A percentile compares a stretch with the other conserved stretches of the same genome.
These are phyloP conservation scores for Leptothorax acervorum DNA, from an alignment of 2,888 invertebrate genomes.

Conservation along the genomic window DNA sequence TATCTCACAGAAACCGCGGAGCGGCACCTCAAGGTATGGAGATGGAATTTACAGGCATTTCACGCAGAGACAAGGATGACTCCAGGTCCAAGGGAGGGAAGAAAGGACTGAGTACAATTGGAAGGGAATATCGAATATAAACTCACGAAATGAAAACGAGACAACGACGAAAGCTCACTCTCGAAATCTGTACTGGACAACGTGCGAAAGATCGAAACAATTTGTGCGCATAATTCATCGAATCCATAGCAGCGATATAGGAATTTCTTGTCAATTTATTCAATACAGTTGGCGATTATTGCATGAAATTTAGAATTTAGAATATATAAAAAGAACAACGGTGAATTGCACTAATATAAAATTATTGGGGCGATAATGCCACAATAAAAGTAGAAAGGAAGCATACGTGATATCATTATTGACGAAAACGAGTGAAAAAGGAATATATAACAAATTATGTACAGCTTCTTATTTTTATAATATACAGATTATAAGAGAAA, in stretches of 20 bases:
- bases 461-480: not conserved
- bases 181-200: conserved; percentile 4
- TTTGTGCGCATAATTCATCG: conserved; percentile 33
- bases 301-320: conserved; percentile 19
- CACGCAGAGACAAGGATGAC: not conserved
- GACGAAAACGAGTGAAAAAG: not conserved
- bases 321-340: not conserved
- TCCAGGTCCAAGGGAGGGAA: not conserved
- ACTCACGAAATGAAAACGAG: conserved; percentile 42
- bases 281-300: not conserved
- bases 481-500: not conserved
- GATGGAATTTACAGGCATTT: conserved; percentile 32
- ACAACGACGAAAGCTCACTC: conserved; percentile 69
- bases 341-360: not conserved
- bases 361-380: conserved; percentile 9
- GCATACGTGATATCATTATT: conserved; percentile 32
- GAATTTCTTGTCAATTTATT: not conserved
- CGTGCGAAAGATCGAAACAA: conserved; percentile 47
- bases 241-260: conserved; percentile 7
- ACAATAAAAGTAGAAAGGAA: conserved; percentile 5
- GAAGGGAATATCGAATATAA: conserved; percentile 49
- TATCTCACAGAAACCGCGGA: conserved; percentile 85
- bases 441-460: not conserved
- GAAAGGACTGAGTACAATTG: not conserved
- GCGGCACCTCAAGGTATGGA: conserved; percentile 83